Evolutionary conservation across 1,140 invertebrate species (phyloP).

Genomic region (Zaprionus gabonicus): DNA sequence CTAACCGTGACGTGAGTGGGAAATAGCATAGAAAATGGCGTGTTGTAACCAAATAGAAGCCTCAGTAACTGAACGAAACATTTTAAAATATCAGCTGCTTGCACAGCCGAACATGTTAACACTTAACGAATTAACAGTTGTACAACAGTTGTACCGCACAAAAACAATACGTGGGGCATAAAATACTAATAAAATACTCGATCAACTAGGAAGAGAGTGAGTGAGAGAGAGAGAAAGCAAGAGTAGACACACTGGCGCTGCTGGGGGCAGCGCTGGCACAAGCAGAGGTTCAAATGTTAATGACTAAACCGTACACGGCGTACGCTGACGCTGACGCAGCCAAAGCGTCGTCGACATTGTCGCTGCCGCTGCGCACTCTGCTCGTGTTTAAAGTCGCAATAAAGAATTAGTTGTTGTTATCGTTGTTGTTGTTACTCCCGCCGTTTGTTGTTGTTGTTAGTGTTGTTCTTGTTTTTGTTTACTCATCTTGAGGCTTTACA

Average conservation of each 20-base stretch:
- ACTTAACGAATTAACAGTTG: slow-evolving; percentile 14
- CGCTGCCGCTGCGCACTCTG: slow-evolving; percentile 6
- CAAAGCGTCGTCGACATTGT: background rate
- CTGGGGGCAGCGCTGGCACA: slow-evolving; percentile 14
- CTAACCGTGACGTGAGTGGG: too few species aligned
- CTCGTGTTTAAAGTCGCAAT: slow-evolving; percentile 67
- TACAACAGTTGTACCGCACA: background rate
- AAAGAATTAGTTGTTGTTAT: slow-evolving; percentile 51
- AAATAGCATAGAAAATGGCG: too few species aligned
- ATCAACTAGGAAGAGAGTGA: background rate
- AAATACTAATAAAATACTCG: background rate
- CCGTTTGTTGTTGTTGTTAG: background rate
- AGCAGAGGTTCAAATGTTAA: slow-evolving; percentile 65
- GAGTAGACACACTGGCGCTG: slow-evolving; percentile 45
- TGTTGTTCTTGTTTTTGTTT: slow-evolving; percentile 25
- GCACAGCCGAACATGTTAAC: slow-evolving; percentile 10
- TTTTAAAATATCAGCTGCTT: background rate
- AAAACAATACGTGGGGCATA: slow-evolving; percentile 1
- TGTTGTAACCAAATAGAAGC: background rate
- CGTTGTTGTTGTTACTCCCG: slow-evolving; percentile 14
- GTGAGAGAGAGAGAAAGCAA: background rate
- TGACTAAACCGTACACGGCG: slow-evolving; percentile 53
- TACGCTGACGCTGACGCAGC: slow-evolving; percentile 9
- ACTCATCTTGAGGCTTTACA: slow-evolving; percentile 61
- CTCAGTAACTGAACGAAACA: background rate